Base-by-base conservation (phyloP, 2,888 invertebrate species). In the Periphyllus acericola region DNA sequence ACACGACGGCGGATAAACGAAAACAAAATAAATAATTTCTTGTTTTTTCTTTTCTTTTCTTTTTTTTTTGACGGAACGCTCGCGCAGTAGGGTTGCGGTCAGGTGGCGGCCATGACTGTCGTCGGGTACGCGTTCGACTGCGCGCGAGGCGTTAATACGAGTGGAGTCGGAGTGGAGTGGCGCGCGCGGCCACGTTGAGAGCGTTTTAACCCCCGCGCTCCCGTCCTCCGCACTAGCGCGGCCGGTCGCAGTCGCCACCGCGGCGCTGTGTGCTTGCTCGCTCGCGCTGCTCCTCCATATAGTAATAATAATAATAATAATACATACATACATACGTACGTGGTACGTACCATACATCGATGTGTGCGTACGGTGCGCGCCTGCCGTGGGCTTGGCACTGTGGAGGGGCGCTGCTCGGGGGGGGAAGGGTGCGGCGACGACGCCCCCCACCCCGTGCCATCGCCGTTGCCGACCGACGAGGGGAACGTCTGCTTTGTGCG, bases 81-180 rank as follows among this genome's bases (percentile, higher is more conserved):
- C 80, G n/a, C 81, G 74, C 80, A 80, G 87, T 87, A 81, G 87
- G 87, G 87, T 81, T 81, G 87, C 80, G 87, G 81, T 87, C 87
- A 87, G 87, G 87, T 87, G 87, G 80, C 87, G 80, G 87, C 87
- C 87, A 87, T 87, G 87, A 87, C 87, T 87, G 87, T n/a, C 36
- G 66, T 32, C 83, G 82, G 72, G 82, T 72, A n/a, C 82, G 52
- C 66, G 80, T 66, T 66, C 66, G 21, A 85, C 85, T 78, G 34
- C 25, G 68, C 78, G 68, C 78, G 46, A 68, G 66, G 34, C 72
- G 84, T 29, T 71, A 36, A 36, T 25, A 46, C 52, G 85, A 60
- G 80, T 60, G 72, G 86, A 76, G 84, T 79, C 71, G 71, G 36
- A 40, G 76, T 29, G 76, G 29, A 32, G 68, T 32, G 68, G 84